phyloP scores from a whole-genome alignment of 2,888 invertebrate genomes.

The Allygus modestus region DNA sequence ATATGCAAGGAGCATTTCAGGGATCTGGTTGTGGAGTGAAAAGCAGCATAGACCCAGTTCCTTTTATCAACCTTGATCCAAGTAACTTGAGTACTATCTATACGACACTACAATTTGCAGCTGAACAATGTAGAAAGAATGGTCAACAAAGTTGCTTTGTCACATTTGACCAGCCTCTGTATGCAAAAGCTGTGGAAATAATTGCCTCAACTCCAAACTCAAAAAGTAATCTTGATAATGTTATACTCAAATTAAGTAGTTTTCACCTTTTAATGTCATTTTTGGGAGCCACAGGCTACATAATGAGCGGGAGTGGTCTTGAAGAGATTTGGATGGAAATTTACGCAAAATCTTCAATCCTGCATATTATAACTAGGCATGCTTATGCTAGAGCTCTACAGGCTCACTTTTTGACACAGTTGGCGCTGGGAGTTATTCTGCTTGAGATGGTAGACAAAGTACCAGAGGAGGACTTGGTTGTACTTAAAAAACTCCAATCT shows the following conservation, averaged over 20 bases:
- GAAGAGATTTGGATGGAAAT: too few relatives aligned
- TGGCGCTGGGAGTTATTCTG: constrained; percentile 29
- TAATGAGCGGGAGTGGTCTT: constrained; percentile 71
- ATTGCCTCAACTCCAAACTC: constrained; percentile 65
- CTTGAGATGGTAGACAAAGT: not conserved
- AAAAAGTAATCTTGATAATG: not conserved
- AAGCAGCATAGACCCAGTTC: constrained; percentile 37
- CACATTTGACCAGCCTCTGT: constrained; percentile 72
- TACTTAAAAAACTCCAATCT: constrained; percentile 24
- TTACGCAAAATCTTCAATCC: constrained; percentile 68
- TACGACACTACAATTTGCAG: constrained; percentile 67
- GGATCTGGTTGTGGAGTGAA: constrained; percentile 35
- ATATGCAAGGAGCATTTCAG: constrained; percentile 35
- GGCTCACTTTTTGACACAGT: constrained; percentile 67
- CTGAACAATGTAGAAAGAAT: constrained; percentile 64
- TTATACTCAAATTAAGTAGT: constrained; percentile 70
- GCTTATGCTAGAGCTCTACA: constrained; percentile 69
- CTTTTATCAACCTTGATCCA: constrained; percentile 63
- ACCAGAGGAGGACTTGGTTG: constrained; percentile 26
- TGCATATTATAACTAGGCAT: constrained; percentile 70
- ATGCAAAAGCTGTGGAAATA: constrained; percentile 71
- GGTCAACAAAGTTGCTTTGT: constrained; percentile 59
- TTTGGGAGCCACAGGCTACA: constrained; percentile 70
- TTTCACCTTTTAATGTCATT: constrained; percentile 71
- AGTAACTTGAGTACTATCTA: constrained; percentile 67